These are phyloP conservation scores for Microplitis mediator DNA, from an alignment of 1,140 invertebrate species.

Conservation along the genomic window DNA sequence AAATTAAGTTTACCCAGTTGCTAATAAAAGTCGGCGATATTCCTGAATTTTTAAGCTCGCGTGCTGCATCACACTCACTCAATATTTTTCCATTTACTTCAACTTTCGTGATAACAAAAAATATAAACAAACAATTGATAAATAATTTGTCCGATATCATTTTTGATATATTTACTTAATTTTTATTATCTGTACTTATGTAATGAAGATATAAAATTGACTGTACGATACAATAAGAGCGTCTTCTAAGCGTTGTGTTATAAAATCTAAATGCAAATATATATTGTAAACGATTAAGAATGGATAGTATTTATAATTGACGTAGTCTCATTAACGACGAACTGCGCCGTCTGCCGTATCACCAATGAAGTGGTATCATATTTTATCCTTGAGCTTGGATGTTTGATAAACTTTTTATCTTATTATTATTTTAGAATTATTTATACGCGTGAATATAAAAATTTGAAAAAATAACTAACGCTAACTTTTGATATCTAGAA, in stretches of 20 bases:
- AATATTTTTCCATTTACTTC: slow-evolving; percentile 40
- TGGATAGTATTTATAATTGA: neutral
- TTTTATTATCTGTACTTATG: too few species aligned
- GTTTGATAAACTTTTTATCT: slow-evolving; percentile 4
- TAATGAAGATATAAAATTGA: too few species aligned
- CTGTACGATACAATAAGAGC: too few species aligned
- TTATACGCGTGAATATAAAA: neutral
- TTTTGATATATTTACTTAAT: neutral
- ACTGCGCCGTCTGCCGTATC: neutral
- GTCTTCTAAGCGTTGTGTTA: neutral
- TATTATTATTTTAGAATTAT: neutral
- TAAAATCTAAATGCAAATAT: neutral
- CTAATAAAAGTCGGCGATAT: slow-evolving; percentile 48
- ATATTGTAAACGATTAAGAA: too few species aligned
- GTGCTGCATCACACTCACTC: slow-evolving; percentile 46
- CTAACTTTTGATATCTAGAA: neutral
- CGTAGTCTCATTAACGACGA: neutral
- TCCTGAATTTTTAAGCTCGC: slow-evolving; percentile 39
- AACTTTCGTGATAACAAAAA: neutral
- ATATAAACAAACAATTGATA: neutral
- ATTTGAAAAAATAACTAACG: neutral
- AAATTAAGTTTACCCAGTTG: slow-evolving; percentile 55
- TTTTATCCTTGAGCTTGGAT: neutral
- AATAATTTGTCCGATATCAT: neutral
- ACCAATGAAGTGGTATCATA: neutral